A percentile compares a stretch with the other conserved stretches of the same genome.
phyloP scores from a whole-genome alignment of 1,140 invertebrate species.

The Apis florea region DNA sequence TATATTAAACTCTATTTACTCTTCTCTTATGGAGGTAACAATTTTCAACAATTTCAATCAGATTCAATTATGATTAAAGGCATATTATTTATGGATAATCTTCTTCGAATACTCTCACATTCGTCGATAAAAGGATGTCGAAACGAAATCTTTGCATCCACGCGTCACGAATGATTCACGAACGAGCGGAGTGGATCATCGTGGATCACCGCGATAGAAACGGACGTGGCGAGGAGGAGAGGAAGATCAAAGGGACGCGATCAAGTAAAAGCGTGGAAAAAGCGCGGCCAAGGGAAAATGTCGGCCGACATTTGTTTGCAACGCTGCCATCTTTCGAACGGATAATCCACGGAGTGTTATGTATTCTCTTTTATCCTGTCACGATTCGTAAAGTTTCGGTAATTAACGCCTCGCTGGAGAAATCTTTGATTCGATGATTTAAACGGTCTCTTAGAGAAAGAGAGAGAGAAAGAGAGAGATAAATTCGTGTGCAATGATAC shows the following conservation, averaged over 20 bases:
- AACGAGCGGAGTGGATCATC: conserved; percentile 19
- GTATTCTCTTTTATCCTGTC: conserved; percentile 11
- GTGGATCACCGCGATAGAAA: conserved; percentile 26
- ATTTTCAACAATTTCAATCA: too few species aligned
- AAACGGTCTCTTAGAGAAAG: too few species aligned
- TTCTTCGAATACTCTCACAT: too few species aligned
- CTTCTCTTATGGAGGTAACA: too few species aligned
- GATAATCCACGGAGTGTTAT: conserved; percentile 20
- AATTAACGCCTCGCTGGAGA: conserved; percentile 55
- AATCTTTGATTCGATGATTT: background rate
- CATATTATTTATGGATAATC: too few species aligned
- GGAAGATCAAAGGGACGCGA: conserved; percentile 23
- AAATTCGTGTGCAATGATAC: background rate
- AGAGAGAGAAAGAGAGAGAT: too few species aligned
- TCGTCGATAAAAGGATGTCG: background rate
- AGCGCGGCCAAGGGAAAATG: background rate
- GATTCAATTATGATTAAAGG: too few species aligned
- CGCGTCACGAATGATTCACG: conserved; percentile 23
- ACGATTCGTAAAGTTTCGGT: conserved; percentile 54
- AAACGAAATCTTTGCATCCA: background rate
- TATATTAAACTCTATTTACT: too few species aligned
- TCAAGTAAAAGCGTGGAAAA: conserved; percentile 8
- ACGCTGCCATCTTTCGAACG: conserved; percentile 32
- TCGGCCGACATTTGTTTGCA: conserved; percentile 29
- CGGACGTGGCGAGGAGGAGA: conserved; percentile 8